Evolutionary conservation across 2,888 invertebrate species (phyloP), one percentile per base, ranked within the genome.

Genomic region (Agriotes lineatus): DNA sequence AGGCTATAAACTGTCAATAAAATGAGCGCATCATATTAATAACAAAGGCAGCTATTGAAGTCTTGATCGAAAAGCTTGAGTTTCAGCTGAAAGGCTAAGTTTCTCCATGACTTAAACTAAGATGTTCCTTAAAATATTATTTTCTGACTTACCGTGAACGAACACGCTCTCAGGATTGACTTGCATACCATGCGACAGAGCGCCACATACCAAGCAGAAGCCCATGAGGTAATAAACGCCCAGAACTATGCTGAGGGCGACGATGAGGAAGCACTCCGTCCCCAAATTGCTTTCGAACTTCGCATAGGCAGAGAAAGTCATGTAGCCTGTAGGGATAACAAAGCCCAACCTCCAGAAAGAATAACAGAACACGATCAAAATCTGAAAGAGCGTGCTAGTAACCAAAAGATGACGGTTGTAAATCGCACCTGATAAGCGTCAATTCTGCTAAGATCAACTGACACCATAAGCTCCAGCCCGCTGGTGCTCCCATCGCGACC

Each of bases 301-400:
- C 1, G 71, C 70, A 63, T 73, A 76, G 7, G 76, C 75, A 4
- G 74, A 69, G 37, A 64, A 71, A 0, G 77, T 75, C 77, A 76
- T 76, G 45, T 72, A 74, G 2, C 77, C 76, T n/a, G 69, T 64
- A 0, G 77, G 77, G 18, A 69, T 57, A 6, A 74, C 59, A 12
- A 77, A 18, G 6, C 74, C 75, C 25, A 76, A 48, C 54, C 71
- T 74, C 4, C 20, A 20, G 7, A 56, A 0, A 7, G 56, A 56
- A 9, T 37, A 39, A 33, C 39, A 37, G 0, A 20, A n/a, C 1
- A 39, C n/a, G 7, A 22, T 12, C 7, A 37, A 9, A 56, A 56
- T 12, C 56, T 56, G 7, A 7, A 30, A 22, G 1, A 33, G 6
- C 5, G n/a, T 56, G 19, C 16, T 5, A 56, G 10, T 4, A 39